phyloP scores from a whole-genome alignment of 2,113 vertebrate genomes.

The Arvicanthis niloticus region DNA sequence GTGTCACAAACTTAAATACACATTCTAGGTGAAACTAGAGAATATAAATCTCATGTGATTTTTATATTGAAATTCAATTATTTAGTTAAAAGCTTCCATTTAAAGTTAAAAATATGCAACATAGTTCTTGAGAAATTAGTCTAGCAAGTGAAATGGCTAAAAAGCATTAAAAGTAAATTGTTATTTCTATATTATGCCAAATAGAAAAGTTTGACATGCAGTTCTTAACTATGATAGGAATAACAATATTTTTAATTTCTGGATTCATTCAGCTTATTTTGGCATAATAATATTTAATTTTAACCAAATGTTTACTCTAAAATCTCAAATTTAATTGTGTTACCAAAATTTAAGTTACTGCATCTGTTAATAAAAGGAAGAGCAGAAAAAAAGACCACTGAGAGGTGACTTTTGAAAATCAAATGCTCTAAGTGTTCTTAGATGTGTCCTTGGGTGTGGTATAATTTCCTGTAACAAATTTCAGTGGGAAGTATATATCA shows the following conservation, averaged over 20 bases:
- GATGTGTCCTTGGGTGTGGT: background rate
- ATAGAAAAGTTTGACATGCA: background rate
- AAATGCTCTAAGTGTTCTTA: background rate
- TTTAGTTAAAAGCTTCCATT: background rate
- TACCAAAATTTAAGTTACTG: background rate
- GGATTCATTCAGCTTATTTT: background rate
- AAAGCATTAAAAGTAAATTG: constrained; percentile 28
- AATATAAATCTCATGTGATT: background rate
- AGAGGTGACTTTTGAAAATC: background rate
- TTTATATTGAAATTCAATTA: constrained; percentile 4
- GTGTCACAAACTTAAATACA: background rate
- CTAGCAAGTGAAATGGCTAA: background rate
- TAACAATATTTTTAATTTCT: background rate
- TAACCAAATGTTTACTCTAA: background rate
- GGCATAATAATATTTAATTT: background rate
- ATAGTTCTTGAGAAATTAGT: background rate
- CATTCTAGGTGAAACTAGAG: background rate
- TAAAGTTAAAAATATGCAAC: background rate
- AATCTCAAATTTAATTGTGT: background rate
- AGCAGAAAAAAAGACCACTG: accelerated
- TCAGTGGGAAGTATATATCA: background rate
- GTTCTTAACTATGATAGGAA: background rate
- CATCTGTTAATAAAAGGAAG: background rate
- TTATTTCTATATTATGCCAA: background rate
- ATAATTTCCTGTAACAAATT: background rate